These are phyloP conservation scores for Drosophila suzukii DNA, from an alignment of 1,140 invertebrate species.

Conservation along the genomic window DNA sequence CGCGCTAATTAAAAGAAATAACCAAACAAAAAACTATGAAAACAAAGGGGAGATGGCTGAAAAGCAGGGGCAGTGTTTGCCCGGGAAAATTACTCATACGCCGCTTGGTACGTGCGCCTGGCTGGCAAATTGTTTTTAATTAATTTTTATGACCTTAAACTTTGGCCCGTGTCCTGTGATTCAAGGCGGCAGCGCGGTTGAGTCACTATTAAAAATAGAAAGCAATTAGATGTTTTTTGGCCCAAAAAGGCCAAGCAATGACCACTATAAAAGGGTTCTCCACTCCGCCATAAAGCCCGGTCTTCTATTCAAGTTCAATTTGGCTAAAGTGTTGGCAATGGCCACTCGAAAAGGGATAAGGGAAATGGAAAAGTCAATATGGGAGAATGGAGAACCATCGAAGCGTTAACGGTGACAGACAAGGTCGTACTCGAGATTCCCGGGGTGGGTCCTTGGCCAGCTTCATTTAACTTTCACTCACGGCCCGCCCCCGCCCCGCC, in stretches of 20 bases:
- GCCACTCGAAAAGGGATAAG: conserved; percentile 23
- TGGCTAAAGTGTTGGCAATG: conserved; percentile 29
- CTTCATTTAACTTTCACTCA: conserved; percentile 50
- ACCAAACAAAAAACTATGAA: conserved; percentile 52
- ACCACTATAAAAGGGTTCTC: conserved; percentile 19
- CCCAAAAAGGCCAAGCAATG: conserved; percentile 28
- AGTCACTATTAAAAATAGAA: conserved; percentile 51
- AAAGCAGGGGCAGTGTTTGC: conserved; percentile 6
- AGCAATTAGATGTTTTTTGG: conserved; percentile 62
- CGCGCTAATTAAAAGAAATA: conserved; percentile 77
- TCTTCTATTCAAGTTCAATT: conserved; percentile 33
- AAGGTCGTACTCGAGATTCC: conserved; percentile 38
- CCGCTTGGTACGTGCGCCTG: conserved; percentile 59
- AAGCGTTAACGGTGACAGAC: conserved; percentile 64
- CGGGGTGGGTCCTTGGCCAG: conserved; percentile 32
- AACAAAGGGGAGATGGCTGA: conserved; percentile 18
- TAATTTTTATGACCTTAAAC: conserved; percentile 74
- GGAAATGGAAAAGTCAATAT: conserved; percentile 51
- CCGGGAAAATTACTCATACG: conserved; percentile 57
- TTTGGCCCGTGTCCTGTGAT: conserved; percentile 33
- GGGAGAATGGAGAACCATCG: conserved; percentile 23
- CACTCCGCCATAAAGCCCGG: background rate
- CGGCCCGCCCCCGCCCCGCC: background rate
- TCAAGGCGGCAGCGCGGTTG: conserved; percentile 26
- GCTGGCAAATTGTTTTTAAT: conserved; percentile 74